These are phyloP conservation scores for Tapirus indicus DNA, from an alignment of 2,797 vertebrate species.

Conservation along the genomic window DNA sequence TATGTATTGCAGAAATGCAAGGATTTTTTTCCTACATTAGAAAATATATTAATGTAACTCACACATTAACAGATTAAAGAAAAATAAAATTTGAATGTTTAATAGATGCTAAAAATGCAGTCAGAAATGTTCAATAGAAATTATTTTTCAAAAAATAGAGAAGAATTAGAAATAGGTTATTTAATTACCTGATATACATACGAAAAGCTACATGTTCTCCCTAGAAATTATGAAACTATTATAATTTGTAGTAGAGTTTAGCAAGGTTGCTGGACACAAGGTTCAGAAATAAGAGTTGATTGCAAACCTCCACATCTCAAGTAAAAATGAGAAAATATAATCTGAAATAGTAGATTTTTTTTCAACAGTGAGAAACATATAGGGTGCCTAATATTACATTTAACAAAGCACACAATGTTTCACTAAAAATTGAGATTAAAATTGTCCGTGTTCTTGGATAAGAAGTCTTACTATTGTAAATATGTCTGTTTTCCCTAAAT, in stretches of 20 bases:
- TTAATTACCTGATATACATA: neutral
- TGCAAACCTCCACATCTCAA: neutral
- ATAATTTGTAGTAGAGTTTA: neutral
- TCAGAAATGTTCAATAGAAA: neutral
- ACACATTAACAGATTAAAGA: neutral
- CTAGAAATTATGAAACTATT: neutral
- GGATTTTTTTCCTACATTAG: neutral
- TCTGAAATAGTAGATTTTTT: neutral
- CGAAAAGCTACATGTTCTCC: neutral
- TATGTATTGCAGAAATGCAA: neutral
- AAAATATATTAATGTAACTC: neutral
- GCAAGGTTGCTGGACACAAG: neutral
- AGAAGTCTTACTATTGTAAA: neutral
- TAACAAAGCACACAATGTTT: neutral
- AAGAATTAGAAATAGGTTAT: neutral
- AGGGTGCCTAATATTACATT: neutral
- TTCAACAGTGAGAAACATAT: neutral
- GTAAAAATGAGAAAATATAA: neutral
- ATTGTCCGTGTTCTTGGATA: neutral
- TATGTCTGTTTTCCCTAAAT: neutral
- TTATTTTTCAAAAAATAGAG: neutral
- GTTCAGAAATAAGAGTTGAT: fast-evolving
- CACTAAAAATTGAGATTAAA: neutral
- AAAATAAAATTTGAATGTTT: neutral
- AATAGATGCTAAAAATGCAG: neutral